Percentiles rank a stretch among this genome's conserved stretches.
These are phyloP conservation scores for Ranitomeya imitator DNA, from an alignment of 2,113 vertebrate species.

Conservation along the genomic window DNA sequence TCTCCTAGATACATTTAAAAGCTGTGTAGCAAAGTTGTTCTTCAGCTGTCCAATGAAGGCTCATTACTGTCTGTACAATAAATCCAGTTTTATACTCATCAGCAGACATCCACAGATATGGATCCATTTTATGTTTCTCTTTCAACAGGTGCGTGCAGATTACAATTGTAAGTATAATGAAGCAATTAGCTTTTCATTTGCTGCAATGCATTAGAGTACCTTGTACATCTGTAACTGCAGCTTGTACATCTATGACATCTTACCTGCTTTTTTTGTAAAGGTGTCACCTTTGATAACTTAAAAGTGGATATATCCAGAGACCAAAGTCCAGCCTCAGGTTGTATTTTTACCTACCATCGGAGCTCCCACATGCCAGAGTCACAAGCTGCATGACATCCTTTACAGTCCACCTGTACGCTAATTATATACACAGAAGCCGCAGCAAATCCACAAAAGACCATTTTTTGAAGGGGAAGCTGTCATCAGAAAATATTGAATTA, in stretches of 20 bases:
- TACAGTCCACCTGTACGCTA: background rate
- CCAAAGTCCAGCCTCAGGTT: background rate
- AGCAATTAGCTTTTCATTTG: background rate
- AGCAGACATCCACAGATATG: constrained; percentile 86
- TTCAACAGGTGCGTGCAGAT: constrained; percentile 81
- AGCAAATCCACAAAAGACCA: background rate
- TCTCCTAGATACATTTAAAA: constrained; percentile 76
- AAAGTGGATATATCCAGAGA: too few species aligned
- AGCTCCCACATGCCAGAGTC: too few species aligned
- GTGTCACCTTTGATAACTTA: too few species aligned
- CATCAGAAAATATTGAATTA: too few species aligned
- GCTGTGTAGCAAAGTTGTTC: constrained; percentile 84
- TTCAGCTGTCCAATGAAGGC: constrained; percentile 93
- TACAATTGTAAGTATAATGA: background rate
- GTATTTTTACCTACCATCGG: background rate
- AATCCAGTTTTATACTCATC: constrained; percentile 86
- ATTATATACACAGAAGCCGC: too few species aligned
- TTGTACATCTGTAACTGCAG: background rate
- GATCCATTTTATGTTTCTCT: constrained; percentile 95
- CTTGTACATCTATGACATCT: background rate
- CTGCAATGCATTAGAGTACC: background rate
- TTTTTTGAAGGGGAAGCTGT: too few species aligned
- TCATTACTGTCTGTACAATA: constrained; percentile 92
- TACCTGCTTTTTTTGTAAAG: too few species aligned
- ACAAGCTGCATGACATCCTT: background rate